These are phyloP conservation scores for Lochmaea crataegi DNA, from an alignment of 2,888 invertebrate genomes.

Conservation along the genomic window DNA sequence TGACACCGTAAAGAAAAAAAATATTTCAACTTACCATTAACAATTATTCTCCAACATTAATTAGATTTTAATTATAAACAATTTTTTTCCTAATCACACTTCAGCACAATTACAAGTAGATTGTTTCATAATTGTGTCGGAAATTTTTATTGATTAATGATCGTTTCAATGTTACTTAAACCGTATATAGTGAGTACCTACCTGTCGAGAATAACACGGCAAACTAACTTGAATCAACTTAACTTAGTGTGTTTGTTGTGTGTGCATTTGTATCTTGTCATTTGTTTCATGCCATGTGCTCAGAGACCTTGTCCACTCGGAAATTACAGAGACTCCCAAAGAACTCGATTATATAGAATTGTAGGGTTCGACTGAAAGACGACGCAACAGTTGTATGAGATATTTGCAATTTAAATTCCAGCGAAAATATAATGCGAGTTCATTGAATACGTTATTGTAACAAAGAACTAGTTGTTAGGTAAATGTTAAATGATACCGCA, in stretches of 20 bases:
- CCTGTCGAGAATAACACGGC: constrained; percentile 24
- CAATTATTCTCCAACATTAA: neutral
- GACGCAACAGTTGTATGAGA: neutral
- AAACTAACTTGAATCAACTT: constrained; percentile 22
- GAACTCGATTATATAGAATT: neutral
- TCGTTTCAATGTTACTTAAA: constrained; percentile 26
- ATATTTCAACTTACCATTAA: neutral
- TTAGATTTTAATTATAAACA: neutral
- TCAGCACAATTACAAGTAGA: constrained; percentile 14
- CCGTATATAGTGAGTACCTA: constrained; percentile 12
- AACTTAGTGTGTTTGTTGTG: constrained; percentile 17
- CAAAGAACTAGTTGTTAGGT: neutral
- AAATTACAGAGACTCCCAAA: constrained; percentile 38
- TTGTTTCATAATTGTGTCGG: constrained; percentile 26
- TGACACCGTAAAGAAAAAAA: neutral
- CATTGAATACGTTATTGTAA: neutral
- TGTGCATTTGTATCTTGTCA: constrained; percentile 20
- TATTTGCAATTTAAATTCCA: constrained; percentile 3
- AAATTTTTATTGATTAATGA: constrained; percentile 24
- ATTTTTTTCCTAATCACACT: neutral
- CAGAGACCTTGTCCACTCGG: constrained; percentile 43
- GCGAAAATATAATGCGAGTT: neutral
- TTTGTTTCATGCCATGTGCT: constrained; percentile 41
- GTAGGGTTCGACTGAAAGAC: constrained; percentile 5
- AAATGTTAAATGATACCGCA: neutral